Conservation (phyloP, 2,113 vertebrate species). For the Felis chaus region DNA sequence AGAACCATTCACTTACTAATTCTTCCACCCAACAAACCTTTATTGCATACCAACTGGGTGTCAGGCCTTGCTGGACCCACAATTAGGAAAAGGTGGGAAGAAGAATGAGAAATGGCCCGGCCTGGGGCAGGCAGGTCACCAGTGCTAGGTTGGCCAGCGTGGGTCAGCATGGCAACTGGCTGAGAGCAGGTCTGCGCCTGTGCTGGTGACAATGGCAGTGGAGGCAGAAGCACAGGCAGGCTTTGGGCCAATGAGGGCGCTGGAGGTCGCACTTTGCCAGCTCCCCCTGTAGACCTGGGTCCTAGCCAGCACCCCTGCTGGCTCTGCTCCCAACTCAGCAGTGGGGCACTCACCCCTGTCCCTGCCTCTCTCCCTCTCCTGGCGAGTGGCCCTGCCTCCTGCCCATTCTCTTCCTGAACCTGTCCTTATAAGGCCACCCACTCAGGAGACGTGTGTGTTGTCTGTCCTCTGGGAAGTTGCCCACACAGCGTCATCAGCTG, state of each 20-base stretch:
- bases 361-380: conserved; percentile 25
- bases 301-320: conserved; percentile 19
- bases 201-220: neutral
- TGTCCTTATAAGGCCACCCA: conserved; percentile 86
- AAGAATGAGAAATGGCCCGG: neutral
- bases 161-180: neutral
- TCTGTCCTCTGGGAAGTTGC: conserved; percentile 77
- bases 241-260: neutral
- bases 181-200: neutral
- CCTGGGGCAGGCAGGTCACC: neutral
- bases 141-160: neutral
- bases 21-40: neutral
- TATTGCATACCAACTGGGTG: neutral
- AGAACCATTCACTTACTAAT: neutral
- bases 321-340: neutral
- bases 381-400: conserved; percentile 53
- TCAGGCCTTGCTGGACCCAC: neutral
- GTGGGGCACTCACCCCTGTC: neutral
- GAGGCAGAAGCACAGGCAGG: neutral
- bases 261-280: neutral
- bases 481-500: conserved; percentile 82
- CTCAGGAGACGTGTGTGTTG: conserved; percentile 75
- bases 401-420: conserved; percentile 71
- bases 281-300: neutral
- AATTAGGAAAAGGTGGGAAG: neutral